These are phyloP conservation scores for Conomelus anceps DNA, from an alignment of 2,888 invertebrate genomes.

Conservation along the genomic window DNA sequence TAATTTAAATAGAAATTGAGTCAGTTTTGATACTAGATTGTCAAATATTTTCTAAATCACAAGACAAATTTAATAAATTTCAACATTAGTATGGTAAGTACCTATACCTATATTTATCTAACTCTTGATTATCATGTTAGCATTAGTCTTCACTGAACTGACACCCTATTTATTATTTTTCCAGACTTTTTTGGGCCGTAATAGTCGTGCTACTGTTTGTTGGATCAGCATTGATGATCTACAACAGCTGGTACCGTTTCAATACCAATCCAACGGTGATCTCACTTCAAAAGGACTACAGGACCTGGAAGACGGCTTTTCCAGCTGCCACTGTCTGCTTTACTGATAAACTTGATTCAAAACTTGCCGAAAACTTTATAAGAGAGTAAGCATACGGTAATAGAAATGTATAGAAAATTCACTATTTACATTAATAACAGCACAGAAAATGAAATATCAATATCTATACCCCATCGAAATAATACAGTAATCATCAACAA, in stretches of 20 bases:
- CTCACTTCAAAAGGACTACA: slow-evolving; percentile 55
- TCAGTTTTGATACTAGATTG: too few relatives aligned
- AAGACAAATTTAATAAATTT: too few relatives aligned
- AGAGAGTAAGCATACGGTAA: slow-evolving; percentile 36
- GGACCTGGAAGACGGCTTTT: slow-evolving; percentile 53
- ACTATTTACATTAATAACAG: not conserved
- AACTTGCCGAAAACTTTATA: slow-evolving; percentile 40
- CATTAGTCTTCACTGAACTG: too few relatives aligned
- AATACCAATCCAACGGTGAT: slow-evolving; percentile 56
- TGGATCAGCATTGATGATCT: slow-evolving; percentile 40
- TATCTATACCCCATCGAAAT: too few relatives aligned
- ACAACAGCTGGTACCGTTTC: slow-evolving; percentile 51
- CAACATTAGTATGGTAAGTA: too few relatives aligned
- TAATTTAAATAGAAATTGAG: too few relatives aligned
- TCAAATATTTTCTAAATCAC: too few relatives aligned
- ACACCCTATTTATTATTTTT: not conserved
- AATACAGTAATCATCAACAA: too few relatives aligned
- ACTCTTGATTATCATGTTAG: too few relatives aligned
- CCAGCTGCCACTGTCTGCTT: slow-evolving; percentile 53
- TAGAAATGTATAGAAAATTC: not conserved
- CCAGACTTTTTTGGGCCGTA: slow-evolving; percentile 33
- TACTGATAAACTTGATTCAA: slow-evolving; percentile 38
- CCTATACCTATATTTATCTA: too few relatives aligned
- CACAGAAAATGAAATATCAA: too few relatives aligned
- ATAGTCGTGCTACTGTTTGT: slow-evolving; percentile 29